These are phyloP conservation scores for Tyria jacobaeae DNA, from an alignment of 2,888 invertebrate species.

Conservation along the genomic window DNA sequence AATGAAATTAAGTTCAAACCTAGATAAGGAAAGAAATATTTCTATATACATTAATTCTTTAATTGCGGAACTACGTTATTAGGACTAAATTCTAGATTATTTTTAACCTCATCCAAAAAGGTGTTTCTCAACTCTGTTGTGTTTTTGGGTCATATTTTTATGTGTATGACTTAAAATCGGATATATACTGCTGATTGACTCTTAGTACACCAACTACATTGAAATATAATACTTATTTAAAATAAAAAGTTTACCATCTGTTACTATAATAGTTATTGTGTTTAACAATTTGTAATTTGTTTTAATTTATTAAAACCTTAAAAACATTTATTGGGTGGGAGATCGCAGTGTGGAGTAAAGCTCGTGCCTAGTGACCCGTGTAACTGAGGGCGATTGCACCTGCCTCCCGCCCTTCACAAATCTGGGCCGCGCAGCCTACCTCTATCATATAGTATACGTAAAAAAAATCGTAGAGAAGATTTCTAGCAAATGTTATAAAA, in stretches of 20 bases:
- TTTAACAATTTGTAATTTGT: background rate
- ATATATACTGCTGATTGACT: too few species aligned
- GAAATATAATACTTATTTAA: background rate
- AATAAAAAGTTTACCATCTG: background rate
- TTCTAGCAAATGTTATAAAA: too few species aligned
- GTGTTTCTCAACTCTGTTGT: too few species aligned
- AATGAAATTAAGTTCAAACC: too few species aligned
- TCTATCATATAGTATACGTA: constrained; percentile 58
- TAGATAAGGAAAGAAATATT: too few species aligned
- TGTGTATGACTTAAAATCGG: too few species aligned
- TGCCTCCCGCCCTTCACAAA: constrained; percentile 80
- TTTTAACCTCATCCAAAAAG: too few species aligned
- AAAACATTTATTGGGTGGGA: constrained; percentile 45
- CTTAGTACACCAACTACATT: too few species aligned
- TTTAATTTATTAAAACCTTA: constrained; percentile 18
- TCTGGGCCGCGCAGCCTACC: constrained; percentile 79
- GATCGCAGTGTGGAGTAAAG: constrained; percentile 46
- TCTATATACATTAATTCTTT: too few species aligned
- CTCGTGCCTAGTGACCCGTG: constrained; percentile 67
- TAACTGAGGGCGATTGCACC: constrained; percentile 79
- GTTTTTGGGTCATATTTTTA: background rate
- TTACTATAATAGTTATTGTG: too few species aligned
- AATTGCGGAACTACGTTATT: too few species aligned
- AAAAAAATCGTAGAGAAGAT: constrained; percentile 15
- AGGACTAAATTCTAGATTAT: too few species aligned